These are phyloP conservation scores for Hemaris fuciformis DNA, from an alignment of 2,888 invertebrate genomes.

Conservation along the genomic window DNA sequence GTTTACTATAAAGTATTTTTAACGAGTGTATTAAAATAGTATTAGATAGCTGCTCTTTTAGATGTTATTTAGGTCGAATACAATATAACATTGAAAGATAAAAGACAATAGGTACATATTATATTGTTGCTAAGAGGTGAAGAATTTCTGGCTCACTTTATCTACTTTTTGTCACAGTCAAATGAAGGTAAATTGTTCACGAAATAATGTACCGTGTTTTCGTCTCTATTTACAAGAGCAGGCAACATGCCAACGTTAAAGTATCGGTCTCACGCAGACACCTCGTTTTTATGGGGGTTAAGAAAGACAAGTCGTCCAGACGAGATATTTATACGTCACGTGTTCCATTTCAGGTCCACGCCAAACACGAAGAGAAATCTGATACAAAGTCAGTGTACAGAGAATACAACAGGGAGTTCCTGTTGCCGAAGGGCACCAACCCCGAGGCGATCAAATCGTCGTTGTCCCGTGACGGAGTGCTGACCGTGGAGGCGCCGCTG, in stretches of 20 bases:
- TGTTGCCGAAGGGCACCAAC: conserved; percentile 97
- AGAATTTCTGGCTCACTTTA: conserved; percentile 10
- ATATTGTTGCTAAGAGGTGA: neutral
- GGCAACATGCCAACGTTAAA: conserved; percentile 59
- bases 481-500: conserved; percentile 98
- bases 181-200: conserved; percentile 54
- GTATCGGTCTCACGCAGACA: conserved; percentile 35
- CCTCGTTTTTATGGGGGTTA: conserved; percentile 47
- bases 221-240: conserved; percentile 26
- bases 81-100: conserved; percentile 8
- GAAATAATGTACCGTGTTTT: conserved; percentile 50
- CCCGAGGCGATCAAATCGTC: conserved; percentile 98
- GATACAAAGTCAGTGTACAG: conserved; percentile 98
- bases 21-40: neutral
- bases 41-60: neutral
- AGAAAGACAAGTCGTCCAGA: conserved; percentile 36
- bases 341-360: conserved; percentile 89
- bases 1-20: neutral
- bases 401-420: conserved; percentile 98
- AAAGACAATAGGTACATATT: neutral
- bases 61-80: neutral
- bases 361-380: conserved; percentile 98
- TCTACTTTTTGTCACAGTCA: conserved; percentile 34
- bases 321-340: conserved; percentile 24
- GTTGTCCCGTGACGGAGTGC: conserved; percentile 96